Base-by-base conservation (phyloP, 1,140 invertebrate species). In the Drosophila paulistorum region DNA sequence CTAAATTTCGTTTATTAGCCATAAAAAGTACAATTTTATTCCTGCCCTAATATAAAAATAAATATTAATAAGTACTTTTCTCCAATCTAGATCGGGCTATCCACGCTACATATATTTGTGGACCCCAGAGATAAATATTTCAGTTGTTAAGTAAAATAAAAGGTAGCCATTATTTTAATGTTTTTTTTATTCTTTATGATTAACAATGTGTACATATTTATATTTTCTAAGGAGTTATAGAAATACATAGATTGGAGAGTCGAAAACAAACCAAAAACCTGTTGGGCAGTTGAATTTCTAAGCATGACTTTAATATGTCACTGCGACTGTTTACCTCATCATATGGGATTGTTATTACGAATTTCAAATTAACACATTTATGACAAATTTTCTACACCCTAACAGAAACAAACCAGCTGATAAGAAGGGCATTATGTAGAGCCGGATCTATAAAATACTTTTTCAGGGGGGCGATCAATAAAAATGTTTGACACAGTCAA, bases 291-390 rank as follows among this genome's bases (percentile, higher is more conserved):
- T 58, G 23, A 9, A 41, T 39, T 55, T 48, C 3, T 9, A 20
- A 4, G 11, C n/a, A 3, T 37, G 55, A 35, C 30, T 58, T 17
- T 9, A 58, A 60, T 42, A 33, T 26, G 6, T 42, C 58, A 26
- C 39, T 20, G 57, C 42, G 63, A 78, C 66, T 86, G 75, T 81
- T 39, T 14, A 51, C 20, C 63, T 9, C 33, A 35, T 10, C 45
- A 23, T 51, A 4, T 51, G 9, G 20, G 17, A 51, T 11, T 51
- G 45, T 11, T 1, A 51, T 51, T 23, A 51, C 17, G 4, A n/a
- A 23, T 3, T 23, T 51, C 3, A 2, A 3, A 9, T 11, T 6
- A 30, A 30, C 5, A 30, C 3, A 26, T 26, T 26, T 26, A 10
- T 48, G 45, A 5, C 3, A 9, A 48, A 48, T 20, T 48, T 20